These are phyloP conservation scores for Galendromus occidentalis DNA, from an alignment of 1,140 invertebrate genomes.

Conservation along the genomic window DNA sequence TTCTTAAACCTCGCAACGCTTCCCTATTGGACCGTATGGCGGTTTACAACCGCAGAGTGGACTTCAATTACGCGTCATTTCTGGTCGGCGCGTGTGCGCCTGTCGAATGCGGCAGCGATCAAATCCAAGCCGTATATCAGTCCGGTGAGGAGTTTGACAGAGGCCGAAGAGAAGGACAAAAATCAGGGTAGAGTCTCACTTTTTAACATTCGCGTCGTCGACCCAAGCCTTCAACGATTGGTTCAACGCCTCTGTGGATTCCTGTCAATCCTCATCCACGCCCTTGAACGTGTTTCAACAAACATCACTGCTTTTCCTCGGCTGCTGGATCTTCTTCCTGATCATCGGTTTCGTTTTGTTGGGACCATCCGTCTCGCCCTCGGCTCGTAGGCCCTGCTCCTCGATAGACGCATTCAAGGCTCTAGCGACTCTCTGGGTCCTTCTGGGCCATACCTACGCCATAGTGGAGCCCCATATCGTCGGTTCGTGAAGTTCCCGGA, in stretches of 20 bases:
- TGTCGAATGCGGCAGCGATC: not conserved
- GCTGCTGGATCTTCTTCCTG: not conserved
- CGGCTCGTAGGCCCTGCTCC: not conserved
- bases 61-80: not conserved
- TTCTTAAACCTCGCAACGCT: not conserved
- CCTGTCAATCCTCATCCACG: not conserved
- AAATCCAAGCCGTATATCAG: not conserved
- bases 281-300: not conserved
- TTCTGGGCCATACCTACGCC: not conserved
- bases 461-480: slow-evolving; percentile 3
- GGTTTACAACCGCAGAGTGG: not conserved
- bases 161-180: too few species aligned
- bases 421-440: not conserved
- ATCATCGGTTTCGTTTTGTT: not conserved
- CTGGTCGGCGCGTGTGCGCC: not conserved
- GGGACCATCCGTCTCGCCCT: not conserved
- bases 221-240: not conserved
- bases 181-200: not conserved
- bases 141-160: not conserved
- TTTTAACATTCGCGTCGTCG: not conserved
- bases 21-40: not conserved
- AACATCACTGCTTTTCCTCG: not conserved
- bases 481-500: not conserved
- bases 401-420: not conserved
- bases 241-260: not conserved